Conservation (phyloP, 2,113 vertebrate genomes). For the Gymnogyps californianus region DNA sequence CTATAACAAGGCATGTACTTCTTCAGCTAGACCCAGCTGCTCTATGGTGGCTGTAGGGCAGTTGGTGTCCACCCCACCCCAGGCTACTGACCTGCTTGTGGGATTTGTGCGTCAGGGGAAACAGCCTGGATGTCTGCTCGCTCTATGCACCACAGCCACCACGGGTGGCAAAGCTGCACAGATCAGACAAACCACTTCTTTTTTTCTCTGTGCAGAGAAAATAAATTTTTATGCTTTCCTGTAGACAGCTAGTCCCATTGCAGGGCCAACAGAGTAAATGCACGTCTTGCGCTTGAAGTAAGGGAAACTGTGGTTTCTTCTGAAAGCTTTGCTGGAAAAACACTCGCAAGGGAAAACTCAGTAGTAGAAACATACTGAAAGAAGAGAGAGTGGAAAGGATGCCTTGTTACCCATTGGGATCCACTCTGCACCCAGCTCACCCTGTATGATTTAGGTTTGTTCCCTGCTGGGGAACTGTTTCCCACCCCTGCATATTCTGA, state of each 20-base stretch:
- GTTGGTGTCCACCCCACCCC: neutral
- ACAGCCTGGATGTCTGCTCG: neutral
- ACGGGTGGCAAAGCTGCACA: neutral
- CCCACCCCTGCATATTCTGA: neutral
- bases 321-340: neutral
- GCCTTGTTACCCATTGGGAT: neutral
- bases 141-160: rapidly evolving
- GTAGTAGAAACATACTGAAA: neutral
- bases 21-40: neutral
- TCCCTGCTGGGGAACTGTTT: neutral
- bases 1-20: neutral
- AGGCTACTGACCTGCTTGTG: rapidly evolving
- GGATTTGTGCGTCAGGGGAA: rapidly evolving
- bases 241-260: neutral
- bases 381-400: neutral
- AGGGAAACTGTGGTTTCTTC: neutral
- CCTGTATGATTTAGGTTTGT: neutral
- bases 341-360: neutral
- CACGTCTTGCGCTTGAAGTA: neutral
- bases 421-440: neutral
- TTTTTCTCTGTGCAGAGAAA: neutral
- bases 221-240: neutral
- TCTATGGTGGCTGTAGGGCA: rapidly evolving
- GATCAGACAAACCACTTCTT: neutral
- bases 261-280: neutral